Conservation (phyloP, 2,888 invertebrate genomes). For the Eupithecia exiguata region DNA sequence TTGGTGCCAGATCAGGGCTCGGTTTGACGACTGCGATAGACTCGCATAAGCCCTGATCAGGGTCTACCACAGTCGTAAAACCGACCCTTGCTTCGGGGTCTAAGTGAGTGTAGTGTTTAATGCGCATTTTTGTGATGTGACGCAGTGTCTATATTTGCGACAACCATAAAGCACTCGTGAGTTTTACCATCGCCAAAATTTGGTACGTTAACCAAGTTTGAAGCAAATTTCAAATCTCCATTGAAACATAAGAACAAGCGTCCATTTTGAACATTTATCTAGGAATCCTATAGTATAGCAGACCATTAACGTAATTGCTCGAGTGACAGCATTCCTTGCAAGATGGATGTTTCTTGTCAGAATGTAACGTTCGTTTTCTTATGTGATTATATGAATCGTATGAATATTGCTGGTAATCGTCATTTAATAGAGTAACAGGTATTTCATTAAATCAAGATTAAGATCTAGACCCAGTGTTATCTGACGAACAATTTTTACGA, state of each 20-base stretch:
- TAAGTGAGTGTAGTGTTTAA: no score
- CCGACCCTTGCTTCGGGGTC: no score
- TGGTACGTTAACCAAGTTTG: background rate
- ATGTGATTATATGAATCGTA: background rate
- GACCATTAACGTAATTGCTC: constrained; percentile 7
- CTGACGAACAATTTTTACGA: no score
- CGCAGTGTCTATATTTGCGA: no score
- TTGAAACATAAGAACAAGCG: background rate
- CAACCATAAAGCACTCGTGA: no score
- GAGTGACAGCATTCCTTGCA: constrained; percentile 14
- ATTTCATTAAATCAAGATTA: background rate
- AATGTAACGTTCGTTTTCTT: constrained; percentile 14
- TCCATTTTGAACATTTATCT: constrained; percentile 1
- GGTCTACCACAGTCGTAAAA: no score
- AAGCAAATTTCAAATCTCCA: background rate
- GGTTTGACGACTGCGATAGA: no score
- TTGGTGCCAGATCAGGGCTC: no score
- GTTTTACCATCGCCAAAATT: no score
- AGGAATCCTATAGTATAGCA: background rate
- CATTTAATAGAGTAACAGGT: constrained; percentile 1
- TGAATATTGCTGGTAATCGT: constrained; percentile 3
- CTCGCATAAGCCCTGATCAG: no score
- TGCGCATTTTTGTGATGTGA: no score
- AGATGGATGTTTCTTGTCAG: constrained; percentile 22
- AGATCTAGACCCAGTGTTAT: background rate